Evolutionary conservation across 2,797 vertebrate genomes (phyloP).

Genomic region (Darevskia mixta): DNA sequence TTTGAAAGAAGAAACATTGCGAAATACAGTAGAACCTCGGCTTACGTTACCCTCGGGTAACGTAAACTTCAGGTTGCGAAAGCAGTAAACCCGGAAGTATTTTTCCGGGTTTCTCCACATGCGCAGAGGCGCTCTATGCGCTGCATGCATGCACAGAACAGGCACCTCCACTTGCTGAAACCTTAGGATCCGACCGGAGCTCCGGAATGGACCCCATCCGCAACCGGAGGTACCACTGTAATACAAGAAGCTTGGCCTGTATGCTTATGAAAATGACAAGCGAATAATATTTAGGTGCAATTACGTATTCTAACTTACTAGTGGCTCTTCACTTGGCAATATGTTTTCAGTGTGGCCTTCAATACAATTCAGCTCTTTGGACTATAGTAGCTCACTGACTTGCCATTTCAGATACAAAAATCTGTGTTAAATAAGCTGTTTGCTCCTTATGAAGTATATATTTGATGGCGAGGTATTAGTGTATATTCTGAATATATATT

Average conservation of each 20-base stretch:
- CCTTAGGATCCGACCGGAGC: too few relatives aligned
- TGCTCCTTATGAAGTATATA: background rate
- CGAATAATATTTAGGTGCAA: background rate
- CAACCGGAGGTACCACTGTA: background rate
- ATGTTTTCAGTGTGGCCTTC: background rate
- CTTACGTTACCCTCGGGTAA: too few relatives aligned
- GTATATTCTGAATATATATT: background rate
- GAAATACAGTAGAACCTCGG: too few relatives aligned
- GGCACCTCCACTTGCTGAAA: too few relatives aligned
- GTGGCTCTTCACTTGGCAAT: background rate
- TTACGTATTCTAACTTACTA: background rate
- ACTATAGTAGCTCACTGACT: background rate
- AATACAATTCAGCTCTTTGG: background rate
- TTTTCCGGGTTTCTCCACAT: too few relatives aligned
- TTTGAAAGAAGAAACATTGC: background rate
- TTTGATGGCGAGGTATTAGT: too few relatives aligned
- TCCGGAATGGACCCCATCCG: too few relatives aligned
- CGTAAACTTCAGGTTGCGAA: too few relatives aligned
- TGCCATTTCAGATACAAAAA: background rate
- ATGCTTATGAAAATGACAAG: background rate
- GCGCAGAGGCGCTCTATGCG: too few relatives aligned
- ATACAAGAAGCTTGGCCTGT: background rate
- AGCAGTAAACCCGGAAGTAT: too few relatives aligned
- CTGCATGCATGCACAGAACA: rapidly evolving
- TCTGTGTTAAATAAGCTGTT: background rate